A percentile compares a stretch with the other conserved stretches of the same genome.
phyloP scores from a whole-genome alignment of 2,797 vertebrate genomes.

The Muraenolepis orangiensis region DNA sequence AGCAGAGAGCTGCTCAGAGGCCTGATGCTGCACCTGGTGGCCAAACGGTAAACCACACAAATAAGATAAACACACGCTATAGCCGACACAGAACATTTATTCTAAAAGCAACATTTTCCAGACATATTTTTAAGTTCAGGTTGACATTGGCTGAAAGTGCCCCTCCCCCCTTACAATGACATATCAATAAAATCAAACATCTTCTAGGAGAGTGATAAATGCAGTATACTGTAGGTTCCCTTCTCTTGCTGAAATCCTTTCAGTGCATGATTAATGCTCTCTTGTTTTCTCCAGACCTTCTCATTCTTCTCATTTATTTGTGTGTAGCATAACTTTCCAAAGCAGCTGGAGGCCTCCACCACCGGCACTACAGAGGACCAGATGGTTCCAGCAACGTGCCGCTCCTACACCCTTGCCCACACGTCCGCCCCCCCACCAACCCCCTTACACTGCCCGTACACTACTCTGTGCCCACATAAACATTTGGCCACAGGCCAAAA shows the following conservation, averaged over 20 bases:
- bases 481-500: too few species aligned
- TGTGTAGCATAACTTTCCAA: slow-evolving; percentile 14
- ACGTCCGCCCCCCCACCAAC: slow-evolving; percentile 3
- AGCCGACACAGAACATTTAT: background rate
- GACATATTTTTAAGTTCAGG: background rate
- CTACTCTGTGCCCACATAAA: slow-evolving; percentile 1
- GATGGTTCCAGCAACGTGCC: slow-evolving; percentile 22
- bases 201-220: background rate
- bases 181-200: background rate
- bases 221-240: background rate
- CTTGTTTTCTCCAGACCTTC: slow-evolving; percentile 29
- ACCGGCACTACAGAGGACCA: slow-evolving; percentile 19
- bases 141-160: background rate
- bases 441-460: background rate
- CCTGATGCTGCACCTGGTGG: background rate
- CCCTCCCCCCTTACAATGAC: background rate
- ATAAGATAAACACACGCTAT: background rate
- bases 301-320: slow-evolving; percentile 32
- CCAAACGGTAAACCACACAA: background rate
- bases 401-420: slow-evolving; percentile 13
- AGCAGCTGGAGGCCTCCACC: slow-evolving; percentile 44
- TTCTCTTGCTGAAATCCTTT: slow-evolving; percentile 5
- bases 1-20: background rate
- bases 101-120: background rate
- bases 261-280: slow-evolving; percentile 1